Evolutionary conservation across 2,888 invertebrate genomes (phyloP), one percentile per base, ranked within the genome.

Genomic region (Hirtodrosophila duncani): DNA sequence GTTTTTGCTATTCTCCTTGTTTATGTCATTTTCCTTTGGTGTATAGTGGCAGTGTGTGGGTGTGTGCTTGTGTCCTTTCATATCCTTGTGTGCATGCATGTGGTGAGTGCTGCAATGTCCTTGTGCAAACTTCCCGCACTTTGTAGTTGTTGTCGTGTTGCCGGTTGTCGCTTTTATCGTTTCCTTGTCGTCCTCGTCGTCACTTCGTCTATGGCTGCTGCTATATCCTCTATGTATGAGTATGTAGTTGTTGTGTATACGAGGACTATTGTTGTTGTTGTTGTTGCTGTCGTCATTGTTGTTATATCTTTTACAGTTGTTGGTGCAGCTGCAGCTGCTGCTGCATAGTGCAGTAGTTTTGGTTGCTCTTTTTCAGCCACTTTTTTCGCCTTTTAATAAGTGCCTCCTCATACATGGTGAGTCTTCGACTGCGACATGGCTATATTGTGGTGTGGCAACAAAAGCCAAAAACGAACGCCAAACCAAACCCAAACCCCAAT

Each of bases 111-210:
- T 63, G 75, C 81, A 81, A 77, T 81, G 74, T 75, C 74, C 80
- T 75, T 75, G 78, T 68, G 79, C 79, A 81, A 77, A 77, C 81
- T 77, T 81, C 70, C 75, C 81, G 65, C 77, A 72, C 79, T 74
- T 72, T 72, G 71, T 57, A 48, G 56, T 57, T 41, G 33, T 42
- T 61, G 44, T 38, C 37, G 58, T 52, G 41, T 57, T 43, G 50
- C 44, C 49, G 36, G 52, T 34, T 60, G 53, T 30, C 34, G 66
- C 38, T 42, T 55, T 58, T 56, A 63, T 50, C 63, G 55, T 42
- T 50, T 61, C 63, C 66, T 77, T 63, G 53, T 55, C 46, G 45
- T 62, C 33, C 42, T 14, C 26, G 34, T 27, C 24, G 30, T 11
- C 27, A 23, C 10, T 16, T 17, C 3, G 17, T 29, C 10, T 23